Conservation (phyloP, 1,140 invertebrate species). For the Drosophila ogumai region DNA sequence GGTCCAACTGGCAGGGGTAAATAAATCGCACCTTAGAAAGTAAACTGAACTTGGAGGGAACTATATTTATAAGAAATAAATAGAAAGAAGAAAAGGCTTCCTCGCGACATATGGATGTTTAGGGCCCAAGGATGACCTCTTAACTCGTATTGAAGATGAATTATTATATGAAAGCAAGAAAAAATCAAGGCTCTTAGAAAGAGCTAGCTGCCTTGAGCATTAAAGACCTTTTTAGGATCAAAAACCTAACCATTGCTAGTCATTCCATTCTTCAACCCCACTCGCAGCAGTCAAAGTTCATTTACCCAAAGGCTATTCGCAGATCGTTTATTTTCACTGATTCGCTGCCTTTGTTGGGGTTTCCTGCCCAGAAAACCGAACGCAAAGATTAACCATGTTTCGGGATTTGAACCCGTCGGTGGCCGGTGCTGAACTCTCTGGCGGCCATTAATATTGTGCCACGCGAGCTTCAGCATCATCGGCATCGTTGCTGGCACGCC, state of each 20-base stretch:
- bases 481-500: not conserved
- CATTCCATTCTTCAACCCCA: conserved; percentile 15
- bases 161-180: too few species aligned
- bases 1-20: conserved; percentile 8
- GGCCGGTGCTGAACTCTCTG: conserved; percentile 67
- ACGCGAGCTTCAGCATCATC: conserved; percentile 36
- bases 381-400: conserved; percentile 66
- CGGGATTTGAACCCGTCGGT: conserved; percentile 55
- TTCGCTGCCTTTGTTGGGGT: conserved; percentile 11
- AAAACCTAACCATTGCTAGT: not conserved
- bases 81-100: not conserved
- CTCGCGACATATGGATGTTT: not conserved
- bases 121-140: too few species aligned
- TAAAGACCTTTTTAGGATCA: not conserved
- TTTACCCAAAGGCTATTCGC: conserved; percentile 53
- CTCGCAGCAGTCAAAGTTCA: conserved; percentile 65
- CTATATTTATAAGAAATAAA: not conserved
- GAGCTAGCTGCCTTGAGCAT: not conserved
- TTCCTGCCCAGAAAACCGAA: conserved; percentile 44
- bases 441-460: conserved; percentile 80
- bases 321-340: conserved; percentile 30
- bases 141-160: not conserved
- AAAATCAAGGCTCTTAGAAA: not conserved
- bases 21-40: conserved; percentile 30
- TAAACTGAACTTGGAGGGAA: not conserved